Percentiles rank a stretch among this genome's conserved stretches.
phyloP scores from a whole-genome alignment of 2,888 invertebrate species.

The Andrena minutula region DNA sequence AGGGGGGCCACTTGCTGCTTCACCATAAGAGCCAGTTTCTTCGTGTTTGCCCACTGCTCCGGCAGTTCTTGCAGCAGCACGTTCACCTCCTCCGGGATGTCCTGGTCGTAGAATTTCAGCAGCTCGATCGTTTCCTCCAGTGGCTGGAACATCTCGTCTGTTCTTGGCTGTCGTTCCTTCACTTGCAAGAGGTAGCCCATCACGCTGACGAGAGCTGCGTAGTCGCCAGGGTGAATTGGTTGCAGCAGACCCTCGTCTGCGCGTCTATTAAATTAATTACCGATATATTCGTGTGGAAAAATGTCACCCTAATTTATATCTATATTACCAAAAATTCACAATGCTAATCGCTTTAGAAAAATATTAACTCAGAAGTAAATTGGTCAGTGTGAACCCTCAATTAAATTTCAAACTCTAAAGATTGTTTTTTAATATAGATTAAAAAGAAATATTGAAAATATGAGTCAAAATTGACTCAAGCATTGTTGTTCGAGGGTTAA shows the following conservation, averaged over 20 bases:
- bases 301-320: no score
- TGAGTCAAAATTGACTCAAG: no score
- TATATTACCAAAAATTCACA: no score
- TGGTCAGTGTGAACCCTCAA: no score
- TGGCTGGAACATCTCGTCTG: conserved; percentile 98
- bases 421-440: no score
- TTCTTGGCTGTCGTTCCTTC: conserved; percentile 94
- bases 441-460: no score
- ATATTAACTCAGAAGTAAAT: no score
- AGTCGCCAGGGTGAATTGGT: conserved; percentile 92
- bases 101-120: conserved; percentile 97
- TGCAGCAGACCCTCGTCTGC: conserved; percentile 94
- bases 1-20: conserved; percentile 98
- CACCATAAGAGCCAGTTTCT: conserved; percentile 95
- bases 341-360: no score
- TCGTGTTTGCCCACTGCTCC: conserved; percentile 97
- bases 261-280: conserved; percentile 41
- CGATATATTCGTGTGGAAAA: neutral
- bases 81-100: conserved; percentile 98
- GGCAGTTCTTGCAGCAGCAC: conserved; percentile 96
- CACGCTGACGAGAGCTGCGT: conserved; percentile 94
- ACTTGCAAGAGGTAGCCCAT: conserved; percentile 97
- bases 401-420: no score
- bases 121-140: conserved; percentile 96
- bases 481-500: neutral